Percentiles rank a stretch among this genome's conserved stretches.
Evolutionary conservation across 1,140 invertebrate genomes (phyloP).

Genomic region (Bombyx mandarina): DNA sequence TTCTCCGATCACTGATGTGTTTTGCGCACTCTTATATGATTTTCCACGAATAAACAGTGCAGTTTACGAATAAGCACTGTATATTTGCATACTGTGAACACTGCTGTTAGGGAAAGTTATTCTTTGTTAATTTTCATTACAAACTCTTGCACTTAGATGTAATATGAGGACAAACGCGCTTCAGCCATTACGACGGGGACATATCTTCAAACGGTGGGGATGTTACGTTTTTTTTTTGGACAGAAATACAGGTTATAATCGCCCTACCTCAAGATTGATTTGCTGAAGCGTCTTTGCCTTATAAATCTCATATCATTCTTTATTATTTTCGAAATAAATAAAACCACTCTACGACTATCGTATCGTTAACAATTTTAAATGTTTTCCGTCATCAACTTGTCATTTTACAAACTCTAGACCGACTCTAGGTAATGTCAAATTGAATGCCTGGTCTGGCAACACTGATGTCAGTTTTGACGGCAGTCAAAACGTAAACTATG

Average conservation of each 20-base stretch:
- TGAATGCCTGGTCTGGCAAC: conserved; percentile 14
- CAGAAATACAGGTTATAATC: not conserved
- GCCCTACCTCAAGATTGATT: not conserved
- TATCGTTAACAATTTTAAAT: not conserved
- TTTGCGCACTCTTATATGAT: too few species aligned
- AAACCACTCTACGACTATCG: not conserved
- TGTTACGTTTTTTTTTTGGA: not conserved
- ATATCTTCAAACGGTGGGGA: too few species aligned
- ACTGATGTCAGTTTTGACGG: conserved; percentile 13
- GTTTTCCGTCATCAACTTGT: conserved; percentile 40
- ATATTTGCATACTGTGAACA: too few species aligned
- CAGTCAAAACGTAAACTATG: not conserved
- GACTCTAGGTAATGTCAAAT: conserved; percentile 68
- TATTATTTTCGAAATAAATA: conserved; percentile 11
- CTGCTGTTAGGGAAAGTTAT: too few species aligned
- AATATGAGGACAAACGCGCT: too few species aligned
- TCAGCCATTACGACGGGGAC: too few species aligned
- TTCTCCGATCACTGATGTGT: too few species aligned
- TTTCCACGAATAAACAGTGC: too few species aligned
- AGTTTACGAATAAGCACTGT: too few species aligned
- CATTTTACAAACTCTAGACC: conserved; percentile 66
- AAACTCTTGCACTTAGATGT: too few species aligned
- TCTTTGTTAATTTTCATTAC: too few species aligned
- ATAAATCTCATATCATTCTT: conserved; percentile 2
- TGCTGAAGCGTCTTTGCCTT: not conserved